These are phyloP conservation scores for Campoplex capitator DNA, from an alignment of 2,888 invertebrate genomes.

Conservation along the genomic window DNA sequence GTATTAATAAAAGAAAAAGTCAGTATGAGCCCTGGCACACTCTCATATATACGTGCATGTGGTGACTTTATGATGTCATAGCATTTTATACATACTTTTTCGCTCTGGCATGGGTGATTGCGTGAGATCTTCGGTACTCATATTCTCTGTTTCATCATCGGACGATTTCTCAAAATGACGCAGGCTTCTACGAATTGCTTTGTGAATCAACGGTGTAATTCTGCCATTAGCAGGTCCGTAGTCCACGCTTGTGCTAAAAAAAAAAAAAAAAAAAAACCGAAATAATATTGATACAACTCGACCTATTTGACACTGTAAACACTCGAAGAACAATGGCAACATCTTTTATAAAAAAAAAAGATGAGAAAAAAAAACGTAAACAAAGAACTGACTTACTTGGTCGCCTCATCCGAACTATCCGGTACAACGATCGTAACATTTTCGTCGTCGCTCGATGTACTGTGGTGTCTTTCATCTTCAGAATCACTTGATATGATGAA, in stretches of 20 bases:
- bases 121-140: background rate
- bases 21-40: no score
- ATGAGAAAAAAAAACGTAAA: background rate
- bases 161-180: slow-evolving; percentile 9
- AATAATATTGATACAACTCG: background rate
- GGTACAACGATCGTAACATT: background rate
- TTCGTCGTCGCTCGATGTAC: background rate
- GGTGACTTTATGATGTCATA: no score
- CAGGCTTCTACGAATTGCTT: slow-evolving; percentile 14
- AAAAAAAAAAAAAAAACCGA: background rate
- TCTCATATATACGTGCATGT: no score
- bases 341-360: background rate
- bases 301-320: background rate
- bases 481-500: background rate
- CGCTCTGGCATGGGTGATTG: background rate
- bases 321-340: background rate
- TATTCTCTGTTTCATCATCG: background rate
- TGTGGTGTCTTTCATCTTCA: no score
- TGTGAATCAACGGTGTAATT: slow-evolving; percentile 8
- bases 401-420: background rate
- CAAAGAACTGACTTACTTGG: background rate
- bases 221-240: background rate
- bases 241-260: no score
- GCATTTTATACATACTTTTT: background rate
- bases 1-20: no score